These are phyloP conservation scores for Eulemur rubriventer DNA, from an alignment of 2,797 vertebrate genomes.

Conservation along the genomic window DNA sequence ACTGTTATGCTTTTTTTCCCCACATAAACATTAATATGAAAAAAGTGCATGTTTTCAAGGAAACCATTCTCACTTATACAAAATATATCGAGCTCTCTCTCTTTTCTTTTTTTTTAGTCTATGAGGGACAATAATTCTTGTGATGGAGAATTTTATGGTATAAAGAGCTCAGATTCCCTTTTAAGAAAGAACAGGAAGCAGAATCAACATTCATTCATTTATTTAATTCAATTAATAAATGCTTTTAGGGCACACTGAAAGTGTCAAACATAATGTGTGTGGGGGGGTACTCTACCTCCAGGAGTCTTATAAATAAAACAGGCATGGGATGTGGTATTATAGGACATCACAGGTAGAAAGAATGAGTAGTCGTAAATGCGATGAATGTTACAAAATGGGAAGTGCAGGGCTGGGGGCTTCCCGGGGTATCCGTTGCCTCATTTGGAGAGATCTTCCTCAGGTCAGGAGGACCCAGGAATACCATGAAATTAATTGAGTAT, in stretches of 20 bases:
- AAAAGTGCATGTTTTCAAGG: background rate
- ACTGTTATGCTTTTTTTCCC: background rate
- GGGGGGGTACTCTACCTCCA: background rate
- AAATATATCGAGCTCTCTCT: background rate
- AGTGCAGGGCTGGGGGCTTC: background rate
- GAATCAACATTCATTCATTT: background rate
- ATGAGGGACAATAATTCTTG: conserved; percentile 8
- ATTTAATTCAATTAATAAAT: conserved; percentile 16
- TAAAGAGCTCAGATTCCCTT: background rate
- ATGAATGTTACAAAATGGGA: background rate
- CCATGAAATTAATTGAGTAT: background rate
- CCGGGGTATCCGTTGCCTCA: background rate
- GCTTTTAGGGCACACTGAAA: background rate
- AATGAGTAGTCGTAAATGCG: background rate
- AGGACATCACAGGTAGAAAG: background rate
- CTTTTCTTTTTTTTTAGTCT: background rate
- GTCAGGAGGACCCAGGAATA: background rate
- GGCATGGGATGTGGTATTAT: background rate
- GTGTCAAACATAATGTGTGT: background rate
- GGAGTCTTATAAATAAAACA: background rate
- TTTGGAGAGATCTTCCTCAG: background rate
- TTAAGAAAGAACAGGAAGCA: conserved; percentile 5
- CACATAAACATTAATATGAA: background rate
- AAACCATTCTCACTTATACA: background rate
- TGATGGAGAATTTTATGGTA: background rate